Conservation (phyloP, 1,140 invertebrate genomes). For the Oscheius sp. region DNA sequence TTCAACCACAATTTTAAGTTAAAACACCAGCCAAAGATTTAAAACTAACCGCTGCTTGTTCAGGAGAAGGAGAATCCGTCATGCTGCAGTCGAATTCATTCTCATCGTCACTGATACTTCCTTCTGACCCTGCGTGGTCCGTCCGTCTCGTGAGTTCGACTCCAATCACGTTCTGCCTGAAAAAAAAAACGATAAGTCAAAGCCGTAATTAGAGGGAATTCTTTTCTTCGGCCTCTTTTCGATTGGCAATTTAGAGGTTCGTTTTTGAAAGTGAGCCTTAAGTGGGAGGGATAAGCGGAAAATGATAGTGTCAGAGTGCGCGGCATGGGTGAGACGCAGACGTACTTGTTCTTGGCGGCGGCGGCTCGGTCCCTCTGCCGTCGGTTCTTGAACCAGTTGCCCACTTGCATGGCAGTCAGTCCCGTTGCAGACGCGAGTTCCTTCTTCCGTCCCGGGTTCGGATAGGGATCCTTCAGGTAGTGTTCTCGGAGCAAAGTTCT, state of each 20-base stretch:
- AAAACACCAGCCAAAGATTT: neutral
- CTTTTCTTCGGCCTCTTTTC: constrained; percentile 9
- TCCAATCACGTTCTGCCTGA: constrained; percentile 35
- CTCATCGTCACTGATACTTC: constrained; percentile 8
- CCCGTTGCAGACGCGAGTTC: constrained; percentile 95
- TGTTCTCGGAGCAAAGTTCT: constrained; percentile 88
- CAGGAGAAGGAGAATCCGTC: constrained; percentile 36
- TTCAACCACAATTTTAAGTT: neutral
- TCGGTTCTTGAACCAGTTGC: constrained; percentile 99
- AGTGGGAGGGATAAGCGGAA: neutral
- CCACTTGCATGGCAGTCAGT: constrained; percentile 95
- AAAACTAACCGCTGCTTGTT: constrained; percentile 18
- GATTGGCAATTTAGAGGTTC: neutral
- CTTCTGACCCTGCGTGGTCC: constrained; percentile 19
- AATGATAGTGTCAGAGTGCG: constrained; percentile 1
- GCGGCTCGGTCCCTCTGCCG: constrained; percentile 95
- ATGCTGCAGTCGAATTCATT: constrained; percentile 31
- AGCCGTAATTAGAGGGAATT: constrained; percentile 7
- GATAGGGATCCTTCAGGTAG: constrained; percentile 98
- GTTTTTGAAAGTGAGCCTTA: neutral
- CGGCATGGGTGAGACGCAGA: neutral
- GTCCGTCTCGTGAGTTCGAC: constrained; percentile 27
- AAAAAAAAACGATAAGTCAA: constrained; percentile 17
- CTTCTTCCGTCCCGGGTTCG: constrained; percentile 95
- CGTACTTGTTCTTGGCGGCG: constrained; percentile 89